Evolutionary conservation across 2,888 invertebrate genomes (phyloP), one percentile per base, ranked within the genome.

Genomic region (Sepiola atlantica): DNA sequence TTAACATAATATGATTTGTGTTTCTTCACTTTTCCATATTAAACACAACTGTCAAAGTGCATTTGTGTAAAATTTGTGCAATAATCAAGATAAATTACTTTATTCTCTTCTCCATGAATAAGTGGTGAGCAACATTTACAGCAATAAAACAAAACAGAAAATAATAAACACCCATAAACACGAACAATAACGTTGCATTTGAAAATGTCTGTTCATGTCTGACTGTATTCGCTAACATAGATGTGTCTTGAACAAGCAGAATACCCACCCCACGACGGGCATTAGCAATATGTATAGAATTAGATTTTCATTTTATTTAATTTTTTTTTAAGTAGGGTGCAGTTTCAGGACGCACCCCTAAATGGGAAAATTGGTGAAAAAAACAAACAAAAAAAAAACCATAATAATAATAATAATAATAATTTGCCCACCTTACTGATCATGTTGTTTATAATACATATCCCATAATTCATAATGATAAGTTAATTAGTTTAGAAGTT

Each of bases 1-100:
- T 77, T 77, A n/a, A 77, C 77, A n/a, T 77, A 77, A 77, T 77
- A 77, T 77, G 77, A 77, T 61, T 77, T n/a, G 45, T 45, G 2
- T 45, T 77, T 77, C 32, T 77, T 77, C n/a, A n/a, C 77, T 77
- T 77, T 77, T 77, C 77, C n/a, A 77, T 77, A 77, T 77, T n/a
- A 77, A 77, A 77, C 77, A 14, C 77, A 77, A 32, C 77, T 77
- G 77, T 77, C 77, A 77, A 32, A 32, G 16, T 77, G 77, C n/a
- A 77, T 77, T 77, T 77, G 77, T 77, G 77, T 77, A 77, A 77
- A 77, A 77, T n/a, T n/a, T 32, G 77, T 77, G 32, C 14, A 77
- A 77, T 77, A 77, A 77, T 77, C 77, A 77, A 77, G 77, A 77
- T 77, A 77, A 77, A 77, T 77, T 77, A 77, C 77, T 77, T 77